Conservation (phyloP, 2,797 vertebrate genomes). For the Chromis chromis region DNA sequence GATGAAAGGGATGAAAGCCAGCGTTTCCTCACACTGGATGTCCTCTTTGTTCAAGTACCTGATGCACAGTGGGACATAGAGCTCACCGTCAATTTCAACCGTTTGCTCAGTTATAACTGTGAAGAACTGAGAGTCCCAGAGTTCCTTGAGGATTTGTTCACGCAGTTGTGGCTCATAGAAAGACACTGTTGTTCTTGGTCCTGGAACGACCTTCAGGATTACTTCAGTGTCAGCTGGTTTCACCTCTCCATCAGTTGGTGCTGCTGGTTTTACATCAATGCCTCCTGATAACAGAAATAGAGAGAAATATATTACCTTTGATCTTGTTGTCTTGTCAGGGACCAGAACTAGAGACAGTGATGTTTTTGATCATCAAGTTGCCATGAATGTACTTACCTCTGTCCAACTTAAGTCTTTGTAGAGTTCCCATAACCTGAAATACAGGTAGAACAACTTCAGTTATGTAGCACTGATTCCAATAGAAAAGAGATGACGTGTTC, state of each 20-base stretch:
- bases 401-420: slow-evolving; percentile 70
- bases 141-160: slow-evolving; percentile 84
- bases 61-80: slow-evolving; percentile 84
- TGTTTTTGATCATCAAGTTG: slow-evolving; percentile 2
- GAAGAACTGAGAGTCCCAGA: slow-evolving; percentile 86
- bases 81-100: slow-evolving; percentile 75
- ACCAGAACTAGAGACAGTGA: neutral
- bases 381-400: slow-evolving; percentile 63
- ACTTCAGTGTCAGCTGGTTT: slow-evolving; percentile 22
- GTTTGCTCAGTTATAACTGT: slow-evolving; percentile 82
- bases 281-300: slow-evolving; percentile 42
- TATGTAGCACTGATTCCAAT: neutral
- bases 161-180: slow-evolving; percentile 82
- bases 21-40: slow-evolving; percentile 83
- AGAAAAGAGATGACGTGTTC: neutral
- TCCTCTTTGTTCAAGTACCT: slow-evolving; percentile 84
- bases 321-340: too few species aligned
- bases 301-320: slow-evolving; percentile 5
- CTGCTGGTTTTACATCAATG: slow-evolving; percentile 43
- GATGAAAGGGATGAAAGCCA: slow-evolving; percentile 83
- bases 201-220: slow-evolving; percentile 13
- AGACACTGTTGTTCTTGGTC: slow-evolving; percentile 67
- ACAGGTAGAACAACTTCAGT: slow-evolving; percentile 3
- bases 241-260: slow-evolving; percentile 8
- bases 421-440: slow-evolving; percentile 72